Conservation (phyloP, 30 jellyfish, hydroid and myxozoan genomes). For the Calvadosia cruxmelitensis region DNA sequence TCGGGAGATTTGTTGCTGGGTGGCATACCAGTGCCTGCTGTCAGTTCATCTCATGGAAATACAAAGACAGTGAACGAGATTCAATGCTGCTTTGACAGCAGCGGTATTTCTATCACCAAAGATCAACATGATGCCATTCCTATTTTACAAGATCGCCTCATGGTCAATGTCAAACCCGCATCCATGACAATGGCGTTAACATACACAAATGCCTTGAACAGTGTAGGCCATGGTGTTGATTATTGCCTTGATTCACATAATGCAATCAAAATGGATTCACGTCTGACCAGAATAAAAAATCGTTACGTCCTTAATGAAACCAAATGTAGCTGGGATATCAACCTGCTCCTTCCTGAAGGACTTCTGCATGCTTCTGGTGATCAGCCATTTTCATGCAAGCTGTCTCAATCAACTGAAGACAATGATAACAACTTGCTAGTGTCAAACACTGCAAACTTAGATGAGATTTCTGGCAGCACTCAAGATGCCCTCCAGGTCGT, state of each 20-base stretch:
- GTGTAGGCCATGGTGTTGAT: slow-evolving; percentile 48
- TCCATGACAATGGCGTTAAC: slow-evolving; percentile 4
- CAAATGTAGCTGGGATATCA: slow-evolving; percentile 31
- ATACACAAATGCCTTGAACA: slow-evolving; percentile 15
- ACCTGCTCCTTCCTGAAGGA: too few relatives aligned
- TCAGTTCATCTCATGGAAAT: background rate
- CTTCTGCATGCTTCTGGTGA: too few relatives aligned
- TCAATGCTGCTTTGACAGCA: background rate
- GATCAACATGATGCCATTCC: background rate
- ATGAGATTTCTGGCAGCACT: too few relatives aligned
- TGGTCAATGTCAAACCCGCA: background rate
- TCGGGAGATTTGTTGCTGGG: background rate
- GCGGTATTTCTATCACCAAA: background rate
- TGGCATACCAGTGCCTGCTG: background rate
- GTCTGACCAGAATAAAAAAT: slow-evolving; percentile 23
- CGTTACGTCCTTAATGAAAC: slow-evolving; percentile 39
- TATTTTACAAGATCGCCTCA: background rate
- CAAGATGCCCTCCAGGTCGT: background rate
- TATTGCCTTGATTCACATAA: slow-evolving; percentile 54
- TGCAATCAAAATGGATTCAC: slow-evolving; percentile 39
- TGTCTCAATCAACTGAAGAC: background rate
- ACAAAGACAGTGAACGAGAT: background rate
- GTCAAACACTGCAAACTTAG: too few relatives aligned
- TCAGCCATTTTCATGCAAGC: background rate
- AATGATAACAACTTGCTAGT: background rate